Evolutionary conservation across 2,797 vertebrate species (phyloP), one percentile per base, ranked within the genome.

Genomic region (Poecilia gillii): DNA sequence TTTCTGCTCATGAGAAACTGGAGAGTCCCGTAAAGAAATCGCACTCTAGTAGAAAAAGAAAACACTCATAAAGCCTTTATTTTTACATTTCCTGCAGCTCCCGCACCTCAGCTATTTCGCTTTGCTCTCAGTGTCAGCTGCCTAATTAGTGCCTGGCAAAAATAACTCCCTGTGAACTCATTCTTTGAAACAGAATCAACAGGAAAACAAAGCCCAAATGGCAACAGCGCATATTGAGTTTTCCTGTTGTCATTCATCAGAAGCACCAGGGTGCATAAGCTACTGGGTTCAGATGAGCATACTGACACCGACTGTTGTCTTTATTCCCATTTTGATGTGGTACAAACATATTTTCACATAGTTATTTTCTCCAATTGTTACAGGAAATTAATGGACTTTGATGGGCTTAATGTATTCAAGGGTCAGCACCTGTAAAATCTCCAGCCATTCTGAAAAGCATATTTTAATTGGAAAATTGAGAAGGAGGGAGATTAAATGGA

Each of bases 1-100:
- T 93, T 94, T 91, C 66, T 70, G 72, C 57, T 88, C 87, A 82
- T 84, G 80, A 79, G 86, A 90, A 84, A 85, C 91, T 53, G 85
- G 80, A 85, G 89, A 87, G 86, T 92, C 91, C 91, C 85, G 80
- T 77, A 84, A 79, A 76, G 76, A 53, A 76, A 76, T 79, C 64
- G 33, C 77, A 39, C 45, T 66, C 36, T 6, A n/a, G 7, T 3
- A 68, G 66, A 45, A 72, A 62, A 31, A 77, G 59, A 75, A 77
- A 36, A 39, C 20, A 41, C 64, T 39, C 11, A 25, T 41, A 47
- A 53, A 73, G 20, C 31, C 33, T 47, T 53, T 12, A 14, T 47
- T 75, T 68, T 36, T 59, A 33, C 28, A 74, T 85, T 73, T 71
- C 72, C 53, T 14, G 5, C 7, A 13, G 25, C 55, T 49, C 12